phyloP scores from a whole-genome alignment of 1,140 invertebrate genomes.

The Solenopsis invicta region DNA sequence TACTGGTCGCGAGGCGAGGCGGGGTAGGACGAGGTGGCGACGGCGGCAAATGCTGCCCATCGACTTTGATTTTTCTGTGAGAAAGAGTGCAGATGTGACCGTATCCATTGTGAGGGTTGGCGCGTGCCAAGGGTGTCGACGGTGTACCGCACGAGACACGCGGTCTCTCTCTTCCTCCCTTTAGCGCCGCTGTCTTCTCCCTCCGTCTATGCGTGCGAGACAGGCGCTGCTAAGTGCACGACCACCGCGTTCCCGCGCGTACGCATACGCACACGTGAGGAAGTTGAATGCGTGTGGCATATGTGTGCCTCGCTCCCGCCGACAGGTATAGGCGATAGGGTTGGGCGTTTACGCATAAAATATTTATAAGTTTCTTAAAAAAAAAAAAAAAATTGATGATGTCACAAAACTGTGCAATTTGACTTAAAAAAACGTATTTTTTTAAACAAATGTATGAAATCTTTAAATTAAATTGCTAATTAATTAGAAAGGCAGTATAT shows the following conservation, averaged over 20 bases:
- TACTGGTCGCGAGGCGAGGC: slow-evolving; percentile 50
- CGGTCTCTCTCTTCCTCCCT: slow-evolving; percentile 1
- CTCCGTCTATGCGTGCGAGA: slow-evolving; percentile 25
- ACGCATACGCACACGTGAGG: background rate
- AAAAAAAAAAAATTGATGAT: too few species aligned
- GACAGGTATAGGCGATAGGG: slow-evolving; percentile 36
- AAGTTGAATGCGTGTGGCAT: background rate
- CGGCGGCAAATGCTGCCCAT: slow-evolving; percentile 58
- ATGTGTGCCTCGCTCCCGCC: background rate
- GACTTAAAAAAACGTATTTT: too few species aligned
- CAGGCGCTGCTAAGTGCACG: background rate
- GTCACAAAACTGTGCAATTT: too few species aligned
- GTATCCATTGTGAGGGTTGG: slow-evolving; percentile 74
- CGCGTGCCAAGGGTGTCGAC: slow-evolving; percentile 78
- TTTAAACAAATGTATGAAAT: too few species aligned
- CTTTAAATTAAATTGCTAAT: too few species aligned
- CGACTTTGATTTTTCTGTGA: slow-evolving; percentile 80
- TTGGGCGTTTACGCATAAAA: too few species aligned
- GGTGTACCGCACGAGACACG: slow-evolving; percentile 70
- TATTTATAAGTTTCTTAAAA: too few species aligned
- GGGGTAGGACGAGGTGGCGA: background rate
- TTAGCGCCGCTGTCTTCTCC: background rate
- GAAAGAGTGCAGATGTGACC: slow-evolving; percentile 80
- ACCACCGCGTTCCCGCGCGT: background rate
- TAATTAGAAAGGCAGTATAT: too few species aligned